Percentiles rank a stretch among this genome's conserved stretches.
phyloP scores from a whole-genome alignment of 2,888 invertebrate species.

The Xestia sexstrigata region DNA sequence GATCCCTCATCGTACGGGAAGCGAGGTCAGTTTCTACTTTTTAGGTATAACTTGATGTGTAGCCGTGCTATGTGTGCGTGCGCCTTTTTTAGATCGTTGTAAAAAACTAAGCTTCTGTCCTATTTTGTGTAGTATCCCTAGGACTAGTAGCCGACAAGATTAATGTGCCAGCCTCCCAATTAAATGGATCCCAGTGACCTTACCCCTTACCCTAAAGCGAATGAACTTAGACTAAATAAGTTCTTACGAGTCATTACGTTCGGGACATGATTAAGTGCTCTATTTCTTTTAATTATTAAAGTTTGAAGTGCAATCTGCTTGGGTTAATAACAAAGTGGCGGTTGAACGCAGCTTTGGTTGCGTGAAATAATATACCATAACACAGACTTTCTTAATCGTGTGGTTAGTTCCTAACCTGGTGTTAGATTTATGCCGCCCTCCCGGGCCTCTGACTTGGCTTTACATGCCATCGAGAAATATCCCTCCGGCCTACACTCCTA shows the following conservation, averaged over 20 bases:
- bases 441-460: no score
- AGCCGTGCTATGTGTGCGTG: not conserved
- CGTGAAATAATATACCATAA: not conserved
- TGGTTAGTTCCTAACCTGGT: no score
- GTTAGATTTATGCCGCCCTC: no score
- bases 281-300: slow-evolving; percentile 53
- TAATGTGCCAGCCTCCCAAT: slow-evolving; percentile 54
- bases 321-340: not conserved
- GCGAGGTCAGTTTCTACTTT: no score
- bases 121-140: not conserved
- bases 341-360: no score
- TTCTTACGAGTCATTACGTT: slow-evolving; percentile 35
- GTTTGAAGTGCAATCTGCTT: slow-evolving; percentile 29
- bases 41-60: no score
- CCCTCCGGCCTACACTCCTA: no score
- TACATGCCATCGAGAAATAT: no score
- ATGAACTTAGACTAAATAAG: slow-evolving; percentile 54
- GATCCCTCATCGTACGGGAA: no score
- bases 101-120: not conserved
- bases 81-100: not conserved
- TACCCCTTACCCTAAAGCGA: slow-evolving; percentile 24
- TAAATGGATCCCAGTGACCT: slow-evolving; percentile 47
- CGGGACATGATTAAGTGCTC: slow-evolving; percentile 42
- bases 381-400: no score
- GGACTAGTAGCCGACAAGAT: slow-evolving; percentile 36